Evolutionary conservation across 2,797 vertebrate species (phyloP), one percentile per base, ranked within the genome.

Genomic region (Scolopax bukidnonensis): DNA sequence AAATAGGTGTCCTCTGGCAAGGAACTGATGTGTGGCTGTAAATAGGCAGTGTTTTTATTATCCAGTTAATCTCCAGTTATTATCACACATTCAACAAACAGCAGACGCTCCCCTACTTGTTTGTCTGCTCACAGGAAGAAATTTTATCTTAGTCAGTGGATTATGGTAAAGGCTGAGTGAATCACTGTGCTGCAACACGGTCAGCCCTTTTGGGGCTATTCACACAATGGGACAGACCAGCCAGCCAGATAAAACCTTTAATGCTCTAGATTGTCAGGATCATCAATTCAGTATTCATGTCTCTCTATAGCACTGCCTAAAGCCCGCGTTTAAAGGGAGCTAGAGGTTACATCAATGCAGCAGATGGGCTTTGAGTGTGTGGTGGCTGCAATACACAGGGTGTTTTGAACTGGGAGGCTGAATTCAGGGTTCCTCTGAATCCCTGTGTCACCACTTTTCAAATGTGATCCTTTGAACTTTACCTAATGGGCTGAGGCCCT

Each of bases 221-320:
- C 59, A 94, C 93, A 97, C 98, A 98, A 98, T 98, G 97, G 97
- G 54, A 94, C 97, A 97, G 98, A 98, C 98, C 97, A 98, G 97
- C 96, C 97, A 96, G 97, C 95, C 97, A 97, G 98, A 98, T 96
- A 96, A 96, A 96, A 87, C n/a, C 75, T 91, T 93, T 97, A 94
- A 97, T 95, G 92, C 87, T 82, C 57, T 84, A 84, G 91, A 91
- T 97, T 97, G 98, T 96, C 97, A 95, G 96, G 95, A 98, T 99
- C 99, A 99, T 99, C 98, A 98, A 80, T 98, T 99, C 97, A 61
- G 96, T 87, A 79, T 94, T 97, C 87, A 94, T 54, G 86, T 68
- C 80, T 89, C 92, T 92, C 86, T 95, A 61, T 83, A 94, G 95
- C 87, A 68, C 59, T 87, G 93, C 90, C 93, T 84, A 93, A 80